Conservation (phyloP, 2,888 invertebrate species). For the Allygus modestus region DNA sequence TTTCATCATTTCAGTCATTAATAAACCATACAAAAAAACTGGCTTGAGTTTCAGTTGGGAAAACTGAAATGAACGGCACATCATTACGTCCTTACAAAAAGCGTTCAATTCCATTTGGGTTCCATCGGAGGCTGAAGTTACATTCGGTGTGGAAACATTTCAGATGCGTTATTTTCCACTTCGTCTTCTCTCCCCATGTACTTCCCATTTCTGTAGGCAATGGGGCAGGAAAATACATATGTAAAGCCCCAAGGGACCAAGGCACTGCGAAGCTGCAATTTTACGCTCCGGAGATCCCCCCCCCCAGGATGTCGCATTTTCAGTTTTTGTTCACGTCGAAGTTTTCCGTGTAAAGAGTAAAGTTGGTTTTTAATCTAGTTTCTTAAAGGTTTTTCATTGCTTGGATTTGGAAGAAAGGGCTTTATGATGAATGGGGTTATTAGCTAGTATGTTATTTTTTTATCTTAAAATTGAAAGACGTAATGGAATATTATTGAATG, state of each 20-base stretch:
- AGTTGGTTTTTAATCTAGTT: background rate
- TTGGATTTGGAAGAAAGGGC: no score
- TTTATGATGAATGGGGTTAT: no score
- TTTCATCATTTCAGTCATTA: no score
- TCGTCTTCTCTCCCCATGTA: background rate
- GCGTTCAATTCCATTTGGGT: background rate
- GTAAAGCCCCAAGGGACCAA: background rate
- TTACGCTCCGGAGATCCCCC: background rate
- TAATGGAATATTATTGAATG: no score
- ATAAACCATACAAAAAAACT: no score
- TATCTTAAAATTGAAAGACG: no score
- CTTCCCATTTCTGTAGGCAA: background rate
- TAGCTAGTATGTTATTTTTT: no score
- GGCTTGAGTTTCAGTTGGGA: no score
- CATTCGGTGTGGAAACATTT: background rate
- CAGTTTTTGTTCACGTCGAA: no score
- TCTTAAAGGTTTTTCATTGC: background rate
- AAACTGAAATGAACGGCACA: no score
- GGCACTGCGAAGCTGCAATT: background rate
- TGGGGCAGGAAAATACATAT: background rate
- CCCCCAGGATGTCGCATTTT: no score
- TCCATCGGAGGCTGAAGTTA: background rate
- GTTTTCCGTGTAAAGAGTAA: no score
- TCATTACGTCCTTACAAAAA: background rate
- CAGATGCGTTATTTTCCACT: conserved; percentile 13